These are phyloP conservation scores for Xanthorhoe spadicearia DNA, from an alignment of 2,888 invertebrate genomes.

Conservation along the genomic window DNA sequence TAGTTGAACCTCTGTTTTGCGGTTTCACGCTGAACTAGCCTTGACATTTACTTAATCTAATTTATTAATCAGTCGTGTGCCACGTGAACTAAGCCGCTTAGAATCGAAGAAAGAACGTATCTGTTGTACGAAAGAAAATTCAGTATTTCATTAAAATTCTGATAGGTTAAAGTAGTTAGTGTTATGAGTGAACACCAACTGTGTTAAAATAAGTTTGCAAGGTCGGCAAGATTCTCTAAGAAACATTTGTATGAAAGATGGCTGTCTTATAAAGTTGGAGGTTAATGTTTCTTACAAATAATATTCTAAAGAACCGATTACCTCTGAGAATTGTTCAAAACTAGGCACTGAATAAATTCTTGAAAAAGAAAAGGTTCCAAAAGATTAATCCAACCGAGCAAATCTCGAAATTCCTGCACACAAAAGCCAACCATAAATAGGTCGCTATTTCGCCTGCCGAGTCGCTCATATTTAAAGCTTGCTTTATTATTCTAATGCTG, in stretches of 20 bases:
- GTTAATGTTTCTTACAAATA: constrained; percentile 11
- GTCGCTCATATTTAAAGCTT: constrained; percentile 46
- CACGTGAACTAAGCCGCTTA: background rate
- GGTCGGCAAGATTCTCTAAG: background rate
- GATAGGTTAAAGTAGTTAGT: too few species aligned
- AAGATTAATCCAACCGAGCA: constrained; percentile 42
- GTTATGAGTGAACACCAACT: background rate
- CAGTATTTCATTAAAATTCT: too few species aligned
- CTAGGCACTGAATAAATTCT: constrained; percentile 29
- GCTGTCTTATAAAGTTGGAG: background rate
- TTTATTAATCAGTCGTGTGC: constrained; percentile 6
- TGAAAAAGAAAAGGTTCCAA: constrained; percentile 28
- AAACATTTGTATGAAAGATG: too few species aligned
- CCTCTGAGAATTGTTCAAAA: constrained; percentile 25
- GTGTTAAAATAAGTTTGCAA: background rate
- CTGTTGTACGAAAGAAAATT: background rate
- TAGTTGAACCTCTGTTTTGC: constrained; percentile 31
- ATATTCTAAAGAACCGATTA: constrained; percentile 14
- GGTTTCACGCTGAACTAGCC: constrained; percentile 25
- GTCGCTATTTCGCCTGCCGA: constrained; percentile 42
- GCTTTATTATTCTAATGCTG: constrained; percentile 50
- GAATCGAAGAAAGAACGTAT: background rate
- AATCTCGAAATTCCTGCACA: constrained; percentile 43
- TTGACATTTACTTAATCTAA: constrained; percentile 31
- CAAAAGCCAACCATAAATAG: constrained; percentile 44